phyloP scores from a whole-genome alignment of 2,113 vertebrate species.

The Triplophysa siluroides region DNA sequence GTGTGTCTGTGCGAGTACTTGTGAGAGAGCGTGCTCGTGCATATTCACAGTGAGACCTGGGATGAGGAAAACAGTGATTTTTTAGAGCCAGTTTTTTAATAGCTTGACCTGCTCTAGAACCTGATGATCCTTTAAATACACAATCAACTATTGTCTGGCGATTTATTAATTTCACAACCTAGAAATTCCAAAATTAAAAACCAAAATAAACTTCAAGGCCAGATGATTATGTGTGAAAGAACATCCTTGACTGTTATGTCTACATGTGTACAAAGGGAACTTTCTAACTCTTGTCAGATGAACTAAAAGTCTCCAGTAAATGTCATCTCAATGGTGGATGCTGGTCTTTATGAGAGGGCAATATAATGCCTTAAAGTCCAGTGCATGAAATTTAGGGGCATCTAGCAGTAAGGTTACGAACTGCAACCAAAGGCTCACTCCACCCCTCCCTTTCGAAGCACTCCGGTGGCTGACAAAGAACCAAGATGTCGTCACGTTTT shows the following conservation, averaged over 20 bases:
- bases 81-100: too few relatives aligned
- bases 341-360: neutral
- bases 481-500: too few relatives aligned
- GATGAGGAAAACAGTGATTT: neutral
- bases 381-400: too few relatives aligned
- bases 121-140: neutral
- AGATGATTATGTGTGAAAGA: constrained; percentile 17
- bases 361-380: neutral
- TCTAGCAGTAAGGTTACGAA: too few relatives aligned
- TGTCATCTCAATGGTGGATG: neutral
- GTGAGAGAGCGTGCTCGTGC: constrained; percentile 1
- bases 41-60: neutral
- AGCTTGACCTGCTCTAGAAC: neutral
- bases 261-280: neutral
- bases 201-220: constrained; percentile 26
- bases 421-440: too few relatives aligned
- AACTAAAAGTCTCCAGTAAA: neutral
- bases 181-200: neutral
- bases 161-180: neutral
- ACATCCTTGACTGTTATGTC: constrained; percentile 31
- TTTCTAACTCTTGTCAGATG: neutral
- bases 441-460: too few relatives aligned
- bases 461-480: too few relatives aligned
- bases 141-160: neutral
- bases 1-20: neutral